A percentile compares a stretch with the other conserved stretches of the same genome.
phyloP scores from a whole-genome alignment of 2,113 vertebrate species.

The Semicossyphus pulcher region DNA sequence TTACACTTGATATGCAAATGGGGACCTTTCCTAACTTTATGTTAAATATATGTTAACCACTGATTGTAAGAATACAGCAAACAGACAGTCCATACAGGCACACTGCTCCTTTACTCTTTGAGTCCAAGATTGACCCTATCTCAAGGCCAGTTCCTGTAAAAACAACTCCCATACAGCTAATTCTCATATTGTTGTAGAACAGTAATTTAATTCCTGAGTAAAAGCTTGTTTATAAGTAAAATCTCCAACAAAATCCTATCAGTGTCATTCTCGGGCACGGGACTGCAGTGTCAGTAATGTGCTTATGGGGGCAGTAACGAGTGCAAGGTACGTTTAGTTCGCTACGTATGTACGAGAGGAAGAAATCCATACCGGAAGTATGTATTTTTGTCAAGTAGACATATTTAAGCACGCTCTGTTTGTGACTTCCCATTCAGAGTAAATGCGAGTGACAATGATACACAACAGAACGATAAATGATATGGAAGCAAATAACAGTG shows the following conservation, averaged over 20 bases:
- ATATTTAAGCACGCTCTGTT: neutral
- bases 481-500: neutral
- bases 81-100: no score
- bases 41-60: no score
- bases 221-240: no score
- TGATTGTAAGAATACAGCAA: no score
- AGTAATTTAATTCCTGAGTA: neutral
- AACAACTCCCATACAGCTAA: no score
- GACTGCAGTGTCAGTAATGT: neutral
- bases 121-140: neutral
- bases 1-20: no score
- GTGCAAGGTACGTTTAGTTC: neutral
- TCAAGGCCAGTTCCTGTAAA: neutral
- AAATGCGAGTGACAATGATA: neutral
- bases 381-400: neutral
- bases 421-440: neutral
- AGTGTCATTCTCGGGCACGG: neutral
- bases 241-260: neutral
- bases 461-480: neutral
- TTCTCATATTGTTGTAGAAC: no score
- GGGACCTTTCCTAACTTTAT: no score
- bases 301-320: neutral
- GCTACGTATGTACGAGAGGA: neutral
- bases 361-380: slow-evolving; percentile 17
- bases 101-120: no score